Conservation (phyloP, 1,140 invertebrate species). For the Pygmarrhopalites habei region DNA sequence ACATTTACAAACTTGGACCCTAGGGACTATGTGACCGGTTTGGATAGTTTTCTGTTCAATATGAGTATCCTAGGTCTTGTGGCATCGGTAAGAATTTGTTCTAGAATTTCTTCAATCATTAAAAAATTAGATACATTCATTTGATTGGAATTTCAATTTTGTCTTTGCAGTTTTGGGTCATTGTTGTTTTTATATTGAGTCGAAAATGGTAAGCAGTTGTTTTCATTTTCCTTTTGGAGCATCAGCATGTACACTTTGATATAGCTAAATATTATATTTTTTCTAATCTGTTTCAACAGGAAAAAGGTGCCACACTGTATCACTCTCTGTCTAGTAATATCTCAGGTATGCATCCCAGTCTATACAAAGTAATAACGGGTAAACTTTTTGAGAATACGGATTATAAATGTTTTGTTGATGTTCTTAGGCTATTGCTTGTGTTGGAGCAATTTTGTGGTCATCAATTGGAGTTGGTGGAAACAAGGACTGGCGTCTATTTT, state of each 20-base stretch:
- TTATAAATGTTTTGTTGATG: conserved; percentile 37
- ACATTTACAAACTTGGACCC: conserved; percentile 60
- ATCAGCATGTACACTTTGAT: too few relatives aligned
- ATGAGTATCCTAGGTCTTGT: conserved; percentile 67
- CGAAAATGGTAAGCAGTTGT: too few relatives aligned
- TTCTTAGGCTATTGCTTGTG: conserved; percentile 51
- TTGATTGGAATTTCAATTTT: too few relatives aligned
- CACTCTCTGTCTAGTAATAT: conserved; percentile 65
- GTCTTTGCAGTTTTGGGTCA: conserved; percentile 57
- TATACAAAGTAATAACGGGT: neutral
- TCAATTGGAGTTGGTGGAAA: conserved; percentile 46
- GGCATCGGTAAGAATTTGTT: conserved; percentile 57
- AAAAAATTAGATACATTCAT: too few relatives aligned
- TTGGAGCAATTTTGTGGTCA: conserved; percentile 64
- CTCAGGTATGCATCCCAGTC: conserved; percentile 57
- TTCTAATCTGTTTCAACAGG: too few relatives aligned
- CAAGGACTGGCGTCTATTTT: conserved; percentile 51
- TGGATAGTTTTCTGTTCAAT: conserved; percentile 74
- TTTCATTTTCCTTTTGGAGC: too few relatives aligned
- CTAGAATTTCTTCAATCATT: neutral
- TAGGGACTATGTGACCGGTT: conserved; percentile 60
- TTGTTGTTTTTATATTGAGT: conserved; percentile 66
- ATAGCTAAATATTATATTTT: too few relatives aligned
- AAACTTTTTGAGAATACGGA: too few relatives aligned
- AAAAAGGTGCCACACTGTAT: conserved; percentile 73